Base-by-base conservation (phyloP, 2,113 vertebrate genomes). In the Apistogramma diplotaenia region DNA sequence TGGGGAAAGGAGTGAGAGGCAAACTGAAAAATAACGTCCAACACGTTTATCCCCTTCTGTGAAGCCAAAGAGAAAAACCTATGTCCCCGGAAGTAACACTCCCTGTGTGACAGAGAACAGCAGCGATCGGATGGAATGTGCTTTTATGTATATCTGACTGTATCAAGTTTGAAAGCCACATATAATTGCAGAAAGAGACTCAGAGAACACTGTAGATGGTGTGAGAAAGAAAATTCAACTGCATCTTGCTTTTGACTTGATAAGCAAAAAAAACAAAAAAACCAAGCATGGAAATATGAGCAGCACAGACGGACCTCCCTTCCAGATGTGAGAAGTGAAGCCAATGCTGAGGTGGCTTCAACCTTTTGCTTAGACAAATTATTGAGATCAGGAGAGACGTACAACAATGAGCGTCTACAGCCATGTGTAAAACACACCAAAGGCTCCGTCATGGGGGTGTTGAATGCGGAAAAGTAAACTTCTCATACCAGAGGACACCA, bases 21-120 rank as follows among this genome's bases (percentile, higher is more conserved):
- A 71, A 83, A 87, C 57, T 58, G 43, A 59, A 76, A 81, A 85
- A 31, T 21, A 19, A 74, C 73, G 76, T 81, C 74, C 76, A 91
- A 75, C 62, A 79, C 78, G 54, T 79, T 88, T 78, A 37, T 82
- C n/a, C 59, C 83, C 6, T 27, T 75, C 29, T 57, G 19, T 25
- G 15, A 31, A 57, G 79, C 58, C 78, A 82, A 18, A 74, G 35
- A 54, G 70, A 62, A 55, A 76, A 60, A 77, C 75, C 76, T 56
- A 18, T 71, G 76, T 74, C 75, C 61, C 21, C 21, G 53, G 61
- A 83, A 71, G 80, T n/a, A 46, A 78, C 55, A 15, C 62, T 49
- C 59, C 65, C 27, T 27, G 3, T 55, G 67, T 10, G 10, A 46
- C 21, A 12, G 6, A 15, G n/a, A 75, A 21, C 79, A 51, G 31